These are phyloP conservation scores for Drosophila pegasa DNA, from an alignment of 2,888 invertebrate genomes.

Conservation along the genomic window DNA sequence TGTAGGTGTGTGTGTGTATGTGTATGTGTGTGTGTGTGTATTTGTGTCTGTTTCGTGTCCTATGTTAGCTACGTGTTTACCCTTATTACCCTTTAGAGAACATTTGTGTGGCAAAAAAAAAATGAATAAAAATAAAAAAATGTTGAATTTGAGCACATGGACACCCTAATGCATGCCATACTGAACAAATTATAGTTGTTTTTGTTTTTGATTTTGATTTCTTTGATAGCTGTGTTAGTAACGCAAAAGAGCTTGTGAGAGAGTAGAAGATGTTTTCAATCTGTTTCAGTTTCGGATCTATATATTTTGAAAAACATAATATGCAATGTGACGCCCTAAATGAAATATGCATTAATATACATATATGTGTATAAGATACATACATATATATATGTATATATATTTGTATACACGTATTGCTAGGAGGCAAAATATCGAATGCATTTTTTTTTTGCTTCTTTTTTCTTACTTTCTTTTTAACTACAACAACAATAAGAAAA, in stretches of 20 bases:
- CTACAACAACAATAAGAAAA: conserved; percentile 78
- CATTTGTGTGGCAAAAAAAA: not conserved
- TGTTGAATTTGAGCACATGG: not conserved
- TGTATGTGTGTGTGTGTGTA: not conserved
- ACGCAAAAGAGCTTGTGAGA: conserved; percentile 18
- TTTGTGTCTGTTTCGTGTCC: not conserved
- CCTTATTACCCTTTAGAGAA: conserved; percentile 4
- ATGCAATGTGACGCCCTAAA: conserved; percentile 18
- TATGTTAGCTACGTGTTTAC: conserved; percentile 1
- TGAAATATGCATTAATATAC: conserved; percentile 2
- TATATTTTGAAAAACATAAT: conserved; percentile 70
- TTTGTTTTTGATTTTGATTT: not conserved
- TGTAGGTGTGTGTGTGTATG: not conserved
- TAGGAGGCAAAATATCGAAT: conserved; percentile 19
- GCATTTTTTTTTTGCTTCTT: conserved; percentile 1
- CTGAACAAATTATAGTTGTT: not conserved
- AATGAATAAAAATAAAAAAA: not conserved
- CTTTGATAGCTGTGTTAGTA: conserved; percentile 30
- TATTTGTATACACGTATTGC: not conserved
- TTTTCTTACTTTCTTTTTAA: conserved; percentile 29
- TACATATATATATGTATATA: not conserved
- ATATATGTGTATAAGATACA: not conserved
- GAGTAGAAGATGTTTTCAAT: conserved; percentile 1
- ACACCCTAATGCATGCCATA: conserved; percentile 34
- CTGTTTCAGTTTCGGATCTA: conserved; percentile 3